Conservation (phyloP, 1,140 invertebrate species). For the Drosophila ercepeae region DNA sequence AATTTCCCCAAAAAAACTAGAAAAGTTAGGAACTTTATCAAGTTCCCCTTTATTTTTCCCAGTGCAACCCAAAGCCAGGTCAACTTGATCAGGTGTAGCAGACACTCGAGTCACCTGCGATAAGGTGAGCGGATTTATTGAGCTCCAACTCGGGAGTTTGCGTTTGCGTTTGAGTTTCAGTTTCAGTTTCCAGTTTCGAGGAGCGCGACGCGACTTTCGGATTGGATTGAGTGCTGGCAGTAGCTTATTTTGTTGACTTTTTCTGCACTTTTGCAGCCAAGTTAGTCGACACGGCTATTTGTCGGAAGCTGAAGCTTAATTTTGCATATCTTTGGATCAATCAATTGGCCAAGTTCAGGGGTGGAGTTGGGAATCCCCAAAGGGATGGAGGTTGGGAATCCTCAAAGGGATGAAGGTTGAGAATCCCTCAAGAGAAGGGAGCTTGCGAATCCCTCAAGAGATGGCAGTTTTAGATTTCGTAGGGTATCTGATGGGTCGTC, state of each 20-base stretch:
- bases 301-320: conserved; percentile 20
- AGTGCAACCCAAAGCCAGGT: background rate
- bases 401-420: too few relatives aligned
- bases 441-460: too few relatives aligned
- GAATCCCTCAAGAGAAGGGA: too few relatives aligned
- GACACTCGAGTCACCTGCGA: conserved; percentile 37
- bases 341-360: conserved; percentile 21
- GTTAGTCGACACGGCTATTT: conserved; percentile 5
- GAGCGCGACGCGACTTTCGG: too few relatives aligned
- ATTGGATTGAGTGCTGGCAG: conserved; percentile 35
- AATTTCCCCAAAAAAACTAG: too few relatives aligned
- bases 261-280: background rate
- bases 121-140: conserved; percentile 44
- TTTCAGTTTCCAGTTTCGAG: conserved; percentile 3
- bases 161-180: background rate
- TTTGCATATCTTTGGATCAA: conserved; percentile 34
- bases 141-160: conserved; percentile 19
- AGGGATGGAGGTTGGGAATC: background rate
- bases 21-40: too few relatives aligned
- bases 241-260: conserved; percentile 30
- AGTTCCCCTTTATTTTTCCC: background rate
- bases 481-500: background rate
- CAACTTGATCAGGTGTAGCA: conserved; percentile 29
- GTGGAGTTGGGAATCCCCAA: background rate
- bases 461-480: background rate